Evolutionary conservation across 2,797 vertebrate species (phyloP), one percentile per base, ranked within the genome.

Genomic region (Onychomys leucogaster): DNA sequence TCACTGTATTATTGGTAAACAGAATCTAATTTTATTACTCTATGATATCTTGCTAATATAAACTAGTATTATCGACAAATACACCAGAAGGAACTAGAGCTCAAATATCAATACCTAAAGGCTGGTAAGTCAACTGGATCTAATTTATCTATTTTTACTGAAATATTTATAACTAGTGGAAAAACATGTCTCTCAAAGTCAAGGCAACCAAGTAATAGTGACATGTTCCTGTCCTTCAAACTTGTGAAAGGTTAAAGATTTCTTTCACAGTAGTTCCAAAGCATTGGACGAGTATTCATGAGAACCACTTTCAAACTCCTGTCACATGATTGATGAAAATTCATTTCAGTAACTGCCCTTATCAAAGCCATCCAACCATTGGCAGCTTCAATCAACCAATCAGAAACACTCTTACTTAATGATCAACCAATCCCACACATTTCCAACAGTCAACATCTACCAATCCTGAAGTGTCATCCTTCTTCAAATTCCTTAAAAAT

Each of bases 141-240:
- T 80, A 25, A 14, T 81, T 73, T 73, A n/a, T 55, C 17, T 32
- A 55, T 57, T 92, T 95, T 95, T 82, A 94, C 34, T 67, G 29
- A 82, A 80, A 27, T 76, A 46, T 21, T 1, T 82, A 57, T 81
- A n/a, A 81, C 75, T 87, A 71, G 32, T 55, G 32, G 32, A 46
- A 41, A 92, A 34, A 10, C 3, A 8, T 82, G 11, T 75, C 57
- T 89, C 7, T 27, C 43, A 37, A 91, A 91, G 21, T 89, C 6
- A 95, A 84, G 9, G 43, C 34, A 92, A 63, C 27, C 13, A 63
- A 88, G 6, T 65, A 34, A 73, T 27, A 89, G 85, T 43, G 69
- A 89, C 88, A 25, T 57, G 7, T n/a, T 32, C n/a, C 25, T 57
- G 32, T 85, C 59, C 43, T 84, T 90, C 46, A 71, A 71, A 65